Evolutionary conservation across 2,797 vertebrate species (phyloP).

Genomic region (Ciconia nigra): DNA sequence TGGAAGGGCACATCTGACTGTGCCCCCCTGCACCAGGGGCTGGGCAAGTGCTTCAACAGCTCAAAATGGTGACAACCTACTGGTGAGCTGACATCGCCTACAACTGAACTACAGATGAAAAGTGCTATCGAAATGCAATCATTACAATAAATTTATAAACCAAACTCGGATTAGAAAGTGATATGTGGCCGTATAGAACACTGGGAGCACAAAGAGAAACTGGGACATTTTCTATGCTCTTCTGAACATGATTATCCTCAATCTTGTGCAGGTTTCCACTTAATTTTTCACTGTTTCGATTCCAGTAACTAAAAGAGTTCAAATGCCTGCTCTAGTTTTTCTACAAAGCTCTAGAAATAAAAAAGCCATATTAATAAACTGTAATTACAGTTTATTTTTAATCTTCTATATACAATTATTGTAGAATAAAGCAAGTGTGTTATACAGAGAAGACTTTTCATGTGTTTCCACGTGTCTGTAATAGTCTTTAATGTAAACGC

Average conservation of each 20-base stretch:
- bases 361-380: neutral
- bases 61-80: neutral
- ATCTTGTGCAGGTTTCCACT: neutral
- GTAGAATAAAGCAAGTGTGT: neutral
- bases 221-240: neutral
- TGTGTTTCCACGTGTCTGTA: neutral
- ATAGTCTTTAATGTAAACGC: neutral
- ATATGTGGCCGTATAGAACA: neutral
- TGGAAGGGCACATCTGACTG: neutral
- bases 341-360: neutral
- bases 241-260: neutral
- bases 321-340: neutral
- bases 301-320: neutral
- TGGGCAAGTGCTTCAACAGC: neutral
- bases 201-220: neutral
- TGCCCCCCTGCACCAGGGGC: neutral
- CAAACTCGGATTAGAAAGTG: neutral
- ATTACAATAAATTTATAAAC: neutral
- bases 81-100: rapidly evolving
- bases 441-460: neutral
- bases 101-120: no score
- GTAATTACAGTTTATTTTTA: neutral
- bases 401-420: neutral
- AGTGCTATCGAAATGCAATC: neutral
- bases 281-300: neutral